A percentile compares a stretch with the other conserved stretches of the same genome.
Evolutionary conservation across 35 echinoderm and acorn worm species (phyloP).

Genomic region (Nesometra sesokonis): DNA sequence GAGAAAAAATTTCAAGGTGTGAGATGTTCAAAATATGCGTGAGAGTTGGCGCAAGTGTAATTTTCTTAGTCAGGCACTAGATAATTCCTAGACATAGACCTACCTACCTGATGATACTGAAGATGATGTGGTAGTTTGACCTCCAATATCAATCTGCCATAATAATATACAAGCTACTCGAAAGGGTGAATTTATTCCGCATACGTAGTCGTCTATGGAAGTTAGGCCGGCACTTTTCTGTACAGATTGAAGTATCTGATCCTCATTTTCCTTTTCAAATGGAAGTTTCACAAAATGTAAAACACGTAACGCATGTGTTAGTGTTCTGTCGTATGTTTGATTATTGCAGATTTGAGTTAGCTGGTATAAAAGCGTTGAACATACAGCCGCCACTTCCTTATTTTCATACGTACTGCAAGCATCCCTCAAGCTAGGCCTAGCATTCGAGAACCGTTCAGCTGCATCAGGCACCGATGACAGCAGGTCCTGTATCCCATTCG

Average conservation of each 20-base stretch:
- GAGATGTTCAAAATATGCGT: too few species aligned
- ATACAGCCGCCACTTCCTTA: neutral
- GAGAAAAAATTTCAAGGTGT: too few species aligned
- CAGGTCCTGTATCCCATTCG: neutral
- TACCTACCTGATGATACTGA: neutral
- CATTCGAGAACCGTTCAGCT: neutral
- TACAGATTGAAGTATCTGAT: neutral
- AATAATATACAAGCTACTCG: neutral
- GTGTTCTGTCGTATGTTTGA: neutral
- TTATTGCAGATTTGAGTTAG: neutral
- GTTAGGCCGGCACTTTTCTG: neutral
- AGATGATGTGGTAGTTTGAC: neutral
- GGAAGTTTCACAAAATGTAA: neutral
- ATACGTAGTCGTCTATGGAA: neutral
- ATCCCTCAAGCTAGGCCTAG: neutral
- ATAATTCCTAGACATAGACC: too few species aligned
- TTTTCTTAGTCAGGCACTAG: too few species aligned
- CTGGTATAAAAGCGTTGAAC: neutral
- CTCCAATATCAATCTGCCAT: neutral
- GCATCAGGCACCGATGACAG: neutral
- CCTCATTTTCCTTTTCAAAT: neutral
- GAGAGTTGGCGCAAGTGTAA: too few species aligned
- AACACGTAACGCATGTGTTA: neutral
- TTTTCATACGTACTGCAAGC: neutral
- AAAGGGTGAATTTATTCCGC: neutral